Evolutionary conservation across 2,888 invertebrate species (phyloP).

Genomic region (Cryptocephalus moraei): DNA sequence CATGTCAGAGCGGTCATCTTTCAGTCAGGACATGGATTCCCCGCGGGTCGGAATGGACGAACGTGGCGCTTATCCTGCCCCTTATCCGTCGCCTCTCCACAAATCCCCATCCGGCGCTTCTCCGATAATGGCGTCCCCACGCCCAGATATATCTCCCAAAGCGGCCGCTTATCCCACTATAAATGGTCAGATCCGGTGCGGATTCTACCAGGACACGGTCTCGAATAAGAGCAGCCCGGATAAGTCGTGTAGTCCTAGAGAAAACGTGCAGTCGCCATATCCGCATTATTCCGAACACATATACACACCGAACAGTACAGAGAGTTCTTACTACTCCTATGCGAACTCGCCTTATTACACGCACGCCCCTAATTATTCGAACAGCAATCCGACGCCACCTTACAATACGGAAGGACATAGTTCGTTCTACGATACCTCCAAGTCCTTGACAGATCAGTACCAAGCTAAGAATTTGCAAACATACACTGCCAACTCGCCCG

Average conservation of each 20-base stretch:
- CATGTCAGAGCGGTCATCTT: conserved; percentile 67
- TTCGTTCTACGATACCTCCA: conserved; percentile 50
- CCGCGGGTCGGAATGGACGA: conserved; percentile 55
- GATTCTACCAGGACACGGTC: conserved; percentile 82
- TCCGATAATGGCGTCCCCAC: conserved; percentile 53
- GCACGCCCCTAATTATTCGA: conserved; percentile 31
- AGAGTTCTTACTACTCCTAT: conserved; percentile 30
- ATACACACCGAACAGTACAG: conserved; percentile 46
- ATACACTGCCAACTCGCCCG: conserved; percentile 33
- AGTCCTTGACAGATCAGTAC: conserved; percentile 38
- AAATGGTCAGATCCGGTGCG: conserved; percentile 77
- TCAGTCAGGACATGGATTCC: conserved; percentile 67
- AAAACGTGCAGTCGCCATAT: conserved; percentile 55
- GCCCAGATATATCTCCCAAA: conserved; percentile 55
- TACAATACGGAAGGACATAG: conserved; percentile 27
- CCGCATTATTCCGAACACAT: conserved; percentile 47
- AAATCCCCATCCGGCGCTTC: conserved; percentile 65
- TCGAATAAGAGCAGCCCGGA: conserved; percentile 76
- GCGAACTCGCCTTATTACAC: conserved; percentile 32
- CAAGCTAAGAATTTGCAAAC: conserved; percentile 33
- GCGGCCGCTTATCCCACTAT: conserved; percentile 59
- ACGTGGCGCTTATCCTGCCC: conserved; percentile 54
- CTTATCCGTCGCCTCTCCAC: conserved; percentile 61
- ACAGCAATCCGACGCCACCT: conserved; percentile 42
- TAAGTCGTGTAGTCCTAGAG: conserved; percentile 71